Evolutionary conservation across 2,888 invertebrate species (phyloP).

Genomic region (Amphipyra tragopoginis): DNA sequence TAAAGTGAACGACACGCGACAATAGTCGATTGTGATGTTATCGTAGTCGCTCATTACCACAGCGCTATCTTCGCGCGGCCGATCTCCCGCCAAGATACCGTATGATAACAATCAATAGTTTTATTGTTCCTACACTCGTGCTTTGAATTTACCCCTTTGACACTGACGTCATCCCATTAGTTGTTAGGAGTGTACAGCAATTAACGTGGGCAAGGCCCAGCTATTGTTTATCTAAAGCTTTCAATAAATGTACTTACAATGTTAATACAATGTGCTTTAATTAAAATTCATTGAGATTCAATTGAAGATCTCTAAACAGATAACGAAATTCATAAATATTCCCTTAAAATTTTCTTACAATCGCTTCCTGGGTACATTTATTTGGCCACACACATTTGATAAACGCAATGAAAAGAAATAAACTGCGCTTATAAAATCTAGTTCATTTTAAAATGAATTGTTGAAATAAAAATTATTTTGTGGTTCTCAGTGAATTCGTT

Average conservation of each 20-base stretch:
- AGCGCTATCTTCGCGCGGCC: conserved; percentile 58
- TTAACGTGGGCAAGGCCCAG: conserved; percentile 46
- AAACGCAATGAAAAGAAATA: conserved; percentile 29
- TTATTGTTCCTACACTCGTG: conserved; percentile 70
- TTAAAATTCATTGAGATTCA: conserved; percentile 26
- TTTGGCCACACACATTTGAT: conserved; percentile 30
- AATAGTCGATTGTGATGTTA: conserved; percentile 68
- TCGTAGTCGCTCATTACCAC: conserved; percentile 62
- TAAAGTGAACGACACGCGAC: conserved; percentile 66
- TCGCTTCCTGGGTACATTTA: conserved; percentile 21
- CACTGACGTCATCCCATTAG: conserved; percentile 59
- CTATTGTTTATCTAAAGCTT: conserved; percentile 54
- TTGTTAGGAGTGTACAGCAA: conserved; percentile 45
- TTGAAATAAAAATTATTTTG: conserved; percentile 37
- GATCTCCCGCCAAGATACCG: conserved; percentile 68
- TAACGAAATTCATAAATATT: conserved; percentile 9
- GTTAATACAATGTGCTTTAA: conserved; percentile 16
- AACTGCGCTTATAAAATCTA: conserved; percentile 20
- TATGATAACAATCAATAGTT: conserved; percentile 69
- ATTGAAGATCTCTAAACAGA: conserved; percentile 1
- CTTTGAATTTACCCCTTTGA: conserved; percentile 68
- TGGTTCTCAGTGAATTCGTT: conserved; percentile 39
- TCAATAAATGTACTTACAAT: conserved; percentile 32
- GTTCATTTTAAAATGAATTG: conserved; percentile 29
- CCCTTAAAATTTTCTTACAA: conserved; percentile 15